These are phyloP conservation scores for Anthopleura sola DNA, from an alignment of 64 coral and sea anemone species.

Conservation along the genomic window DNA sequence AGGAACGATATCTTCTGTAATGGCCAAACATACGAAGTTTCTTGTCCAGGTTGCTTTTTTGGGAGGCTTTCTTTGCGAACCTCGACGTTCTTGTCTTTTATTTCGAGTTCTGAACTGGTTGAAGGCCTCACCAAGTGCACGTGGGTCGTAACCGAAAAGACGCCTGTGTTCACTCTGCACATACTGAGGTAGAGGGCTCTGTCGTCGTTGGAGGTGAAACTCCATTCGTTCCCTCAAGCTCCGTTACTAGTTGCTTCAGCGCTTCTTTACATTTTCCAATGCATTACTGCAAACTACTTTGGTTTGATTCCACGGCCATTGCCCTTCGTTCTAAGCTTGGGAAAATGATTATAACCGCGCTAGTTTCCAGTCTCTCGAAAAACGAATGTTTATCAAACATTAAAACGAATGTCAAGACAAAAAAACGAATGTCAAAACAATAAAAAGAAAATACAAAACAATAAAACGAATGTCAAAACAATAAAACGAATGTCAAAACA, in stretches of 20 bases:
- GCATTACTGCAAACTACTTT: background rate
- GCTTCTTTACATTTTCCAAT: slow-evolving; percentile 20
- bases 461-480: background rate
- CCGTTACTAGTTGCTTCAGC: slow-evolving; percentile 21
- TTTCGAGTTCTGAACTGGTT: slow-evolving; percentile 12
- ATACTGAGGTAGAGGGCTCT: no score
- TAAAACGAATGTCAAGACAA: background rate
- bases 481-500: background rate
- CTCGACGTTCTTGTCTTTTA: slow-evolving; percentile 9
- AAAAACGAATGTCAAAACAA: background rate
- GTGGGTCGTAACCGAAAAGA: slow-evolving; percentile 13
- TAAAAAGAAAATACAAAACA: background rate
- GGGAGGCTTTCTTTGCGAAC: background rate
- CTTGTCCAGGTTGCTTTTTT: slow-evolving; percentile 27
- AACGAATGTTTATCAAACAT: background rate
- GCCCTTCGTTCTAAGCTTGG: slow-evolving; percentile 8
- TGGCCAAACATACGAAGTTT: slow-evolving; percentile 34
- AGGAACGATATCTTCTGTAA: background rate
- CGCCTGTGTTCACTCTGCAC: slow-evolving; percentile 22
- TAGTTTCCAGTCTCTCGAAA: slow-evolving; percentile 12
- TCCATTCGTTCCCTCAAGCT: slow-evolving; percentile 10
- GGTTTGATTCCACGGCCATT: background rate
- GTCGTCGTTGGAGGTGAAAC: slow-evolving; percentile 11
- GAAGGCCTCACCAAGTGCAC: background rate
- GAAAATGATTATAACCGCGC: slow-evolving; percentile 15